These are phyloP conservation scores for Leptatherina wallacei DNA, from an alignment of 2,797 vertebrate species.

Conservation along the genomic window DNA sequence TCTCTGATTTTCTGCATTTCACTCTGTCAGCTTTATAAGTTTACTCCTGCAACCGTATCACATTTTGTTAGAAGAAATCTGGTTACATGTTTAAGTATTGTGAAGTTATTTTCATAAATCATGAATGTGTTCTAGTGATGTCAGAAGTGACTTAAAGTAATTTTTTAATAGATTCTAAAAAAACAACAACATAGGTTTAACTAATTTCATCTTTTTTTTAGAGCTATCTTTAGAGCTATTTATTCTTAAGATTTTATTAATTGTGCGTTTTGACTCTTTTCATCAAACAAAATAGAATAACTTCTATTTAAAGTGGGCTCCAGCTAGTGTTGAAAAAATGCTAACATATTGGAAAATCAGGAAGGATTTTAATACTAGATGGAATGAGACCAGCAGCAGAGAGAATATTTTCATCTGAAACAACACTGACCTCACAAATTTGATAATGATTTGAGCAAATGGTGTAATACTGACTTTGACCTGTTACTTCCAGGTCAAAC, in stretches of 20 bases:
- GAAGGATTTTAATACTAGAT: background rate
- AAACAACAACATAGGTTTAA: background rate
- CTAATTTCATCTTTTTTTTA: background rate
- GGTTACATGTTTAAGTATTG: conserved; percentile 14
- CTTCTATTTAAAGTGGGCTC: background rate
- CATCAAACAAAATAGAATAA: background rate
- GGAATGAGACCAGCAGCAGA: background rate
- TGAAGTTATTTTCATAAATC: conserved; percentile 5
- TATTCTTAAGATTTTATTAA: background rate
- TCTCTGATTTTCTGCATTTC: conserved; percentile 7
- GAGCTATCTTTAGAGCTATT: background rate
- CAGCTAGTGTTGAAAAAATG: background rate
- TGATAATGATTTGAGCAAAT: background rate
- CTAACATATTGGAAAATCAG: background rate
- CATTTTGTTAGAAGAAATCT: conserved; percentile 20
- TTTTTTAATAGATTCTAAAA: background rate
- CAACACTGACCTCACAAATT: background rate
- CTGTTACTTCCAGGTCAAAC: no score
- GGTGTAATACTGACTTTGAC: background rate
- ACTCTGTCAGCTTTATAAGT: conserved; percentile 5
- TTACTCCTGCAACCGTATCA: conserved; percentile 14
- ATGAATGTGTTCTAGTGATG: background rate
- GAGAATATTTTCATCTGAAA: background rate
- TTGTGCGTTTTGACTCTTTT: background rate
- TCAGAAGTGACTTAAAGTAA: background rate